phyloP scores from a whole-genome alignment of 1,140 invertebrate genomes.

The Magallana ariakensis region DNA sequence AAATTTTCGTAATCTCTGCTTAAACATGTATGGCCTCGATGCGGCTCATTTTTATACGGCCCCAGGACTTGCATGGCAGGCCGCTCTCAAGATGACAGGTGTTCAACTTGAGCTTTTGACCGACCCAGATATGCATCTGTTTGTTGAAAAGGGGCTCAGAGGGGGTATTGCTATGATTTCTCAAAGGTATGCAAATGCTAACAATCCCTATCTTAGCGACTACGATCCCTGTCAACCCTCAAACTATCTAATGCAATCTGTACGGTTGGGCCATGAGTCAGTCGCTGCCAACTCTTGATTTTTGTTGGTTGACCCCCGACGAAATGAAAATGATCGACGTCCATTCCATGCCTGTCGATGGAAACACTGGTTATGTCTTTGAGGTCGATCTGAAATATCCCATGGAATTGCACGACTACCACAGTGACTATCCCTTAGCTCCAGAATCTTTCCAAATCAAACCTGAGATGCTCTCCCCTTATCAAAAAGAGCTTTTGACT shows the following conservation, averaged over 20 bases:
- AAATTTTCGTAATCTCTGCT: slow-evolving; percentile 32
- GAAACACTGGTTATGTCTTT: slow-evolving; percentile 79
- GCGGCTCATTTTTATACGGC: slow-evolving; percentile 13
- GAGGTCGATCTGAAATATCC: slow-evolving; percentile 78
- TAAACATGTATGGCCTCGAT: slow-evolving; percentile 3
- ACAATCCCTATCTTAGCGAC: slow-evolving; percentile 40
- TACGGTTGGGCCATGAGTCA: slow-evolving; percentile 60
- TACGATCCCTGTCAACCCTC: slow-evolving; percentile 24
- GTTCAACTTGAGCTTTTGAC: slow-evolving; percentile 16
- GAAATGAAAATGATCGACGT: neutral
- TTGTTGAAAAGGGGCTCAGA: neutral
- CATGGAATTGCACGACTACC: slow-evolving; percentile 79
- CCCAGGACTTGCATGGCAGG: neutral
- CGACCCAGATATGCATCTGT: neutral
- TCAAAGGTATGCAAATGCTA: slow-evolving; percentile 41
- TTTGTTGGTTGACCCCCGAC: neutral
- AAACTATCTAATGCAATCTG: slow-evolving; percentile 67
- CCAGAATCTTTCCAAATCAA: slow-evolving; percentile 68
- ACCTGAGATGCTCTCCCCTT: slow-evolving; percentile 23
- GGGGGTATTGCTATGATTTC: slow-evolving; percentile 26
- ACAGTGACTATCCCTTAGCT: slow-evolving; percentile 81
- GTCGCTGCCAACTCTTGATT: slow-evolving; percentile 30
- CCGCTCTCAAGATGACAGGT: slow-evolving; percentile 33
- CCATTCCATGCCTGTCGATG: neutral
- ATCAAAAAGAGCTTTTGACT: slow-evolving; percentile 12